Base-by-base conservation (phyloP, 1,140 invertebrate genomes). In the Papilio xuthus region DNA sequence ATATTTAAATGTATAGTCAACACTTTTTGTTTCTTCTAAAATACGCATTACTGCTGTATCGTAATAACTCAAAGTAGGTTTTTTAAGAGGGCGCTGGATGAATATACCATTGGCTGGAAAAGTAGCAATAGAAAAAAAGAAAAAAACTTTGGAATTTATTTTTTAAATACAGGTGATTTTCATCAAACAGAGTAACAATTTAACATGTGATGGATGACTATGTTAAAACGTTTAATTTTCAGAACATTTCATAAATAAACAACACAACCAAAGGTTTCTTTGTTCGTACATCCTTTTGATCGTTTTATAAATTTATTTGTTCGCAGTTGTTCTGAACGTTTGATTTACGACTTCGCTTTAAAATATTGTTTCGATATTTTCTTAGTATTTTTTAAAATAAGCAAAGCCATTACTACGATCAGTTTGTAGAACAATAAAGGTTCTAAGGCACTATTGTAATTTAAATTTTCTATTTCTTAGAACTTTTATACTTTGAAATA, bases 291-390 rank as follows among this genome's bases (percentile, higher is more conserved):
- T 60, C 20, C 60, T 63, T 63, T 63, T 63, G 60, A 63, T 63
- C 60, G 60, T 63, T 26, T 63, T 63, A 23, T 63, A 63, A 63
- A 28, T 28, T 63, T 63, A 63, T 63, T 63, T 63, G 60, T 63
- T 28, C 23, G 23, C 60, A 23, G 60, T 63, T 12, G 3, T 10
- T 23, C 26, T 63, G 60, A 28, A 28, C 60, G 60, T 26, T 26
- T 63, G 60, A 63, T 63, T 63, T 63, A 63, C 60, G 60, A 26
- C 60, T 63, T 28, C 60, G 60, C 23, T 63, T 63, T 63, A 63
- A 63, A 63, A 63, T 63, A 63, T 63, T 63, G 60, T 63, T 63
- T 28, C 60, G 60, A 63, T 63, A 63, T 63, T 63, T 63, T 63
- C 60, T 63, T 63, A 15, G 23, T 63, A 63, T 60, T 60, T 60